Evolutionary conservation across 2,888 invertebrate genomes (phyloP), one percentile per base, ranked within the genome.

Genomic region (Epinotia brunnichana): DNA sequence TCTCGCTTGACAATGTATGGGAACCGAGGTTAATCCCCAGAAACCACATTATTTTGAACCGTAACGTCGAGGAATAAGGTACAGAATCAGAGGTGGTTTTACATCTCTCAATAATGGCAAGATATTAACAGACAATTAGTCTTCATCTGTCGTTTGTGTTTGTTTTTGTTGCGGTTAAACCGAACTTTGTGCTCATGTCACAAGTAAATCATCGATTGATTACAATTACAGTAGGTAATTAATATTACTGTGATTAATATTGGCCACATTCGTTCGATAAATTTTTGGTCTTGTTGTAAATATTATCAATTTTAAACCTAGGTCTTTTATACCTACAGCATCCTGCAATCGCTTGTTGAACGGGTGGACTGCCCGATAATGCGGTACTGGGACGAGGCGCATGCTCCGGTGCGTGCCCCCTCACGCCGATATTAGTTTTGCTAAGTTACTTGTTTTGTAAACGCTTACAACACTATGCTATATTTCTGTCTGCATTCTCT

Each of bases 131-230:
- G 74, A 70, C 74, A 73, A 75, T 76, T 77, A 81, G 80, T 82
- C 81, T 82, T 81, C 81, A 74, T 74, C 74, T 79, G 80, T 80
- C 80, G 68, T 66, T 67, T 75, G 69, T 77, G 76, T 77, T 77
- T 76, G 75, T 76, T 77, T 79, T 77, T 79, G 76, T 74, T 64
- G 70, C 60, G 69, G 39, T 68, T 69, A 63, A 57, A 53, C 63
- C 53, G 63, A 68, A 69, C 53, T 69, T 59, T 57, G 59, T 61
- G 64, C 57, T 69, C 21, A 56, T 73, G 68, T 69, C 68, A 63
- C 39, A 59, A 62, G 35, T 68, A 53, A 69, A 73, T 69, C 56
- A 61, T 61, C 48, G 61, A 51, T 62, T 57, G 29, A 73, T 68
- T 68, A 69, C 63, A 71, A 73, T 19, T 63, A 48, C 15, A 39